Conservation (phyloP, 1,140 invertebrate genomes). For the Macrobrachium nipponense region DNA sequence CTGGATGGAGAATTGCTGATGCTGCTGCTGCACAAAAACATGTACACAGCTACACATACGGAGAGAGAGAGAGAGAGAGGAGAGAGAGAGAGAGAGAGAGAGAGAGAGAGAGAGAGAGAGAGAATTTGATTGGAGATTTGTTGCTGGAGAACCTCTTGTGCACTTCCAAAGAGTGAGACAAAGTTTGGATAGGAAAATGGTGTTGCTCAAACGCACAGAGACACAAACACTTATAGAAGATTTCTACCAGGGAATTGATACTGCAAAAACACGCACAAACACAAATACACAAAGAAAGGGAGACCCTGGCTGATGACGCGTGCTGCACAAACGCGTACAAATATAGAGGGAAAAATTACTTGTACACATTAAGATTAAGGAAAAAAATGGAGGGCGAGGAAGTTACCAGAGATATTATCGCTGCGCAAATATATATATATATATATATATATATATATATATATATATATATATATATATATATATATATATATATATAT, state of each 20-base stretch:
- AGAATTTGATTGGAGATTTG: background rate
- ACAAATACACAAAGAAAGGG: too few species aligned
- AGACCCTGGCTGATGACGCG: too few species aligned
- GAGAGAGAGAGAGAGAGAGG: constrained; percentile 26
- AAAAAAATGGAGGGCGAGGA: too few species aligned
- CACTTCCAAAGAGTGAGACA: background rate
- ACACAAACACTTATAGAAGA: too few species aligned
- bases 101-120: background rate
- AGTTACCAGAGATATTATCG: too few species aligned
- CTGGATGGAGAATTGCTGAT: background rate
- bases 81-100: constrained; percentile 27
- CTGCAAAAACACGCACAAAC: background rate
- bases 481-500: background rate
- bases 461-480: too few species aligned
- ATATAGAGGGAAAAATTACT: background rate
- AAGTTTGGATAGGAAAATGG: background rate
- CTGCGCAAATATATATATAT: too few species aligned
- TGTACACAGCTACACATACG: background rate
- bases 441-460: too few species aligned
- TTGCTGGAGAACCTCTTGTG: too few species aligned
- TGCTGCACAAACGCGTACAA: background rate
- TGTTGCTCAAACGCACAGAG: too few species aligned
- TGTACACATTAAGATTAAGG: too few species aligned
- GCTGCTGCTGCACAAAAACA: background rate
- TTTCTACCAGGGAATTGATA: background rate